phyloP scores from a whole-genome alignment of 2,888 invertebrate genomes.

The Anagyrus pseudococci region DNA sequence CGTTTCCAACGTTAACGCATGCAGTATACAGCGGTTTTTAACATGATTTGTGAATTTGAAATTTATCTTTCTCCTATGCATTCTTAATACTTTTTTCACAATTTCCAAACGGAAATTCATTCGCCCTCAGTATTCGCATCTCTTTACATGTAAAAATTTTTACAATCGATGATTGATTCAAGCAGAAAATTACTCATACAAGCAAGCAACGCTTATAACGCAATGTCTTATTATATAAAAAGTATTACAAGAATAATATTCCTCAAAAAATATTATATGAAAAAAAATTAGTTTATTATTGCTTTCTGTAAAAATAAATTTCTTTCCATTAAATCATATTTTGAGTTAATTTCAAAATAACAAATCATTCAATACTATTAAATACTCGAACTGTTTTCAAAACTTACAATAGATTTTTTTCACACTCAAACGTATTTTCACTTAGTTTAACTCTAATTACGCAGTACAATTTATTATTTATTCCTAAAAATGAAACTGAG shows the following conservation, averaged over 20 bases:
- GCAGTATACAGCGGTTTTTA: conserved; percentile 42
- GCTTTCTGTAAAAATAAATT: conserved; percentile 21
- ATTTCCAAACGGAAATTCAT: conserved; percentile 11
- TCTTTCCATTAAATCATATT: conserved; percentile 11
- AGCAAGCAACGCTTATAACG: neutral
- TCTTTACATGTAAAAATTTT: conserved; percentile 12
- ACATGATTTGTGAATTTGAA: conserved; percentile 26
- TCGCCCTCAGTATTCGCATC: neutral
- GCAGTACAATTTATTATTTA: neutral
- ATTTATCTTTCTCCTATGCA: conserved; percentile 8
- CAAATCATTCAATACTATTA: conserved; percentile 17
- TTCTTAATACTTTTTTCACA: conserved; percentile 22
- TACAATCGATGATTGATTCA: conserved; percentile 2
- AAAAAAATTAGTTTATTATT: conserved; percentile 17
- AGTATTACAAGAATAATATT: too few relatives aligned
- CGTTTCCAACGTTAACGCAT: conserved; percentile 44
- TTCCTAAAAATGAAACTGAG: neutral
- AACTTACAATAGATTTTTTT: conserved; percentile 7
- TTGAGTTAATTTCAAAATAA: conserved; percentile 13
- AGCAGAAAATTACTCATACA: neutral
- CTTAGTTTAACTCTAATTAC: neutral
- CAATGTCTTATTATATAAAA: too few relatives aligned
- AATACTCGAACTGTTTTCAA: conserved; percentile 1
- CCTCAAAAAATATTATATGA: neutral
- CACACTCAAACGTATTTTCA: neutral